phyloP scores from a whole-genome alignment of 2,888 invertebrate genomes.

The Dasysyrphus tricinctus region DNA sequence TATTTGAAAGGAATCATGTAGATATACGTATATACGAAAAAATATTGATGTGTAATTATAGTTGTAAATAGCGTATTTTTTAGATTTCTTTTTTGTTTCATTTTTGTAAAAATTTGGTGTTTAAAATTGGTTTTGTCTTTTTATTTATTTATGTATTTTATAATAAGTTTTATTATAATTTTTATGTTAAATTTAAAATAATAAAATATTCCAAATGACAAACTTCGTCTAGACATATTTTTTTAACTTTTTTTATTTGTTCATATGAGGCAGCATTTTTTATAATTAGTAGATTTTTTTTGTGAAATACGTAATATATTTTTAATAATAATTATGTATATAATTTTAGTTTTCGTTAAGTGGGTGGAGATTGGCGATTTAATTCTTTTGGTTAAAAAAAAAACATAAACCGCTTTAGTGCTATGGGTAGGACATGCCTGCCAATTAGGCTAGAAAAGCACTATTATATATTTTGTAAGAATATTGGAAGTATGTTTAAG shows the following conservation, averaged over 20 bases:
- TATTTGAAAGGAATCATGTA: conserved; percentile 72
- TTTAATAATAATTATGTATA: conserved; percentile 36
- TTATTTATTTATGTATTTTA: conserved; percentile 27
- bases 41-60: conserved; percentile 73
- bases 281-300: conserved; percentile 56
- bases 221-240: conserved; percentile 63
- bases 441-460: conserved; percentile 68
- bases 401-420: conserved; percentile 67
- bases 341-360: conserved; percentile 58
- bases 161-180: conserved; percentile 20
- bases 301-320: conserved; percentile 37
- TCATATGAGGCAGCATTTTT: conserved; percentile 73
- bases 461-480: conserved; percentile 38
- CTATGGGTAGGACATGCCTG: conserved; percentile 69
- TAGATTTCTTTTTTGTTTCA: conserved; percentile 47
- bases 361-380: conserved; percentile 72
- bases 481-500: conserved; percentile 67
- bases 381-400: conserved; percentile 26
- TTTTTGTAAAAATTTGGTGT: conserved; percentile 75
- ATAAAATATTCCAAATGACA: conserved; percentile 71
- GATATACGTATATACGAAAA: conserved; percentile 73
- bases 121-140: conserved; percentile 75
- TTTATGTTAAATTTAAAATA: conserved; percentile 48
- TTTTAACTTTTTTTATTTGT: conserved; percentile 41
- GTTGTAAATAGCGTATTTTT: conserved; percentile 73